Base-by-base conservation (phyloP, 2,797 vertebrate species). In the Xiphophorus birchmanni region DNA sequence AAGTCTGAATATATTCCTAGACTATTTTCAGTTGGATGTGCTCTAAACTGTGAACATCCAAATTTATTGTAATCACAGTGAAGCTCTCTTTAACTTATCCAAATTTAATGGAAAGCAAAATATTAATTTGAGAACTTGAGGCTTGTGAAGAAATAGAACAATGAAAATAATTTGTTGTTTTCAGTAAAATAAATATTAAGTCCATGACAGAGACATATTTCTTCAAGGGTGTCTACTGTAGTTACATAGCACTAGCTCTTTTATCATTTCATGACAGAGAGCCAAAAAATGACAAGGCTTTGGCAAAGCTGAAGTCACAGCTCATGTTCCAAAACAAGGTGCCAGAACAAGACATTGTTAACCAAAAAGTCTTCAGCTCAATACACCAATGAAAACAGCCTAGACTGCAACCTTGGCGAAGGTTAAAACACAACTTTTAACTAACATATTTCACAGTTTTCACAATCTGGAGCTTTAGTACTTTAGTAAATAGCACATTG, bases 271-370 rank as follows among this genome's bases (percentile, higher is more conserved):
- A 54, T 75, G 76, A 81, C 80, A 1, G 45, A 56, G 63, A 89
- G 89, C 87, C 92, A 91, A 85, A 72, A 86, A 45, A 76, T 88
- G 90, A 91, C 83, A 89, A 87, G 81, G 74, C 60, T 78, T 80
- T 84, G 87, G 86, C 84, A 86, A 82, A 82, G 75, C 79, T 76
- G 40, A 82, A 84, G 80, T 76, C 77, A 73, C 77, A 82, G 79
- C 79, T 67, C 74, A 80, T 10, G 11, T 52, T 78, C 74, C 73
- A 75, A 84, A 88, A 81, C 65, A 37, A n/a, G 47, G 75, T 72
- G 75, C 67, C 77, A 65, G 73, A 86, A 81, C 77, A 69, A 84
- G 45, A 85, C 83, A 84, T 74, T 90, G 47, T 60, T 81, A 73
- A 88, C 76, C 82, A 79, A 75, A 48, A 82, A 44, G 7, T 35